Conservation (phyloP, 2,113 vertebrate genomes). For the Actenoides hombroni region DNA sequence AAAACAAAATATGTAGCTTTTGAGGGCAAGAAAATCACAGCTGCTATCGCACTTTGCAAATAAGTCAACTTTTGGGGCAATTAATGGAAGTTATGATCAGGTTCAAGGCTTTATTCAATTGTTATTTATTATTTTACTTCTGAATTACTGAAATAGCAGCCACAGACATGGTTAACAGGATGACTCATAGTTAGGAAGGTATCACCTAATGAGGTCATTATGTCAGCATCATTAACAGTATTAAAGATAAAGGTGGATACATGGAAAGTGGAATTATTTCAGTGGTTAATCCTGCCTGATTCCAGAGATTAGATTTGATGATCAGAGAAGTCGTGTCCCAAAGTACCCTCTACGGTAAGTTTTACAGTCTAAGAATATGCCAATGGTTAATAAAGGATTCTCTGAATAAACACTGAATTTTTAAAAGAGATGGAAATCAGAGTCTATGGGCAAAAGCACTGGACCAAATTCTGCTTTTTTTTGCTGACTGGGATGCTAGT, state of each 20-base stretch:
- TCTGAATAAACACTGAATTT: neutral
- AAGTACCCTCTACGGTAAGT: neutral
- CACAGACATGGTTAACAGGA: neutral
- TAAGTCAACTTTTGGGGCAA: neutral
- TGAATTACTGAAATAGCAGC: neutral
- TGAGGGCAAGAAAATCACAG: neutral
- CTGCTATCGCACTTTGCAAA: neutral
- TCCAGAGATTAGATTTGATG: neutral
- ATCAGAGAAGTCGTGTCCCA: neutral
- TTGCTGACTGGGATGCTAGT: neutral
- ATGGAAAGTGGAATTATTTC: neutral
- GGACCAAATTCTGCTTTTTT: neutral
- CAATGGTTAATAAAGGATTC: neutral
- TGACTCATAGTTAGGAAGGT: neutral
- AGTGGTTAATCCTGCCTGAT: neutral
- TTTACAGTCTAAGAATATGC: neutral
- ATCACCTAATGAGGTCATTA: neutral
- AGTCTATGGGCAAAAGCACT: neutral
- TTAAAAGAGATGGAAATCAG: neutral
- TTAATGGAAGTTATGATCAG: neutral
- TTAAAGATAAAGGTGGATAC: neutral
- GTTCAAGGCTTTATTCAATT: neutral
- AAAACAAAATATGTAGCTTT: neutral
- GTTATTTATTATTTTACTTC: neutral
- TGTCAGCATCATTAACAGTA: neutral